Evolutionary conservation across 2,797 vertebrate species (phyloP), one percentile per base, ranked within the genome.

Genomic region (Varecia variegata): DNA sequence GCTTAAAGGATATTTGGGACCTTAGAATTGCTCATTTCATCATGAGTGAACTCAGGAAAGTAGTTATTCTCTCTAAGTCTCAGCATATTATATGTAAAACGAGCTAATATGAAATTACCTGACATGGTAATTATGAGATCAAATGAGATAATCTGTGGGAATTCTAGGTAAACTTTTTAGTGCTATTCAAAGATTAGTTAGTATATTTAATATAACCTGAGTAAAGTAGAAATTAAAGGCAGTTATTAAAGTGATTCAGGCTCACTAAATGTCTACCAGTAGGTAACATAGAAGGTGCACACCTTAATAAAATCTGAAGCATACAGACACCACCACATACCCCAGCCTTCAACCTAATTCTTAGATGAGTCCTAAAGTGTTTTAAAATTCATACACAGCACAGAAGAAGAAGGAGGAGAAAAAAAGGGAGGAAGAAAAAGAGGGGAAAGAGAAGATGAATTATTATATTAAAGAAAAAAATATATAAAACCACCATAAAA

Each of bases 181-280:
- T 47, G 13, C 38, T 93, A 40, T 91, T 85, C 81, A 94, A 95
- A 96, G 90, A 96, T 96, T 89, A 91, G 86, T 82, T 97, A 86
- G 27, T 93, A 50, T 77, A 25, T 62, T 96, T 91, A 94, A 84
- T 62, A 93, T 50, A 86, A 84, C 13, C 82, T 20, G 54, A 81
- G 62, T 62, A 86, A 94, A 94, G 23, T 27, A 83, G n/a, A 97
- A 83, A 94, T 96, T 89, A 94, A 87, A 89, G 35, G 68, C 43
- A 96, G 45, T 83, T 68, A 86, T 83, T 88, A 87, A 95, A 87
- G 62, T 71, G 82, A 54, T 90, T 79, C 17, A 58, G 27, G 25
- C 50, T 90, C 47, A 81, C 6, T 67, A 91, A 90, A 50, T 74
- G 2, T 70, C 65, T 94, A 45, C 40, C 12, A n/a, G 45, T 45